Evolutionary conservation across 2,888 invertebrate species (phyloP).

Genomic region (Eupeodes latifasciatus): DNA sequence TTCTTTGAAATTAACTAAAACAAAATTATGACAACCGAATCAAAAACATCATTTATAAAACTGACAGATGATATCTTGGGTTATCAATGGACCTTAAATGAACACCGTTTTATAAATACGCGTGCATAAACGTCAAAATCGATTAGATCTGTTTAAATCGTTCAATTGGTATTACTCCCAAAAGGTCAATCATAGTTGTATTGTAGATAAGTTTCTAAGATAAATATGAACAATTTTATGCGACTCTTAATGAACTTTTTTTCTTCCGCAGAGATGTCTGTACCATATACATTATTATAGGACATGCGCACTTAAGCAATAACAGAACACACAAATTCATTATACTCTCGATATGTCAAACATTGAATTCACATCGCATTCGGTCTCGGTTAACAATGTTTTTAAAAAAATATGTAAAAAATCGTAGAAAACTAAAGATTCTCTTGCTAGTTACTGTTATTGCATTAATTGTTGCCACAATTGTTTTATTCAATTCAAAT

Average conservation of each 20-base stretch:
- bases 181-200: no score
- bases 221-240: neutral
- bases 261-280: conserved; percentile 18
- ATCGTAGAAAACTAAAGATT: conserved; percentile 82
- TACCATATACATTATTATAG: conserved; percentile 26
- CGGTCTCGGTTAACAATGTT: conserved; percentile 79
- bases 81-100: no score
- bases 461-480: conserved; percentile 81
- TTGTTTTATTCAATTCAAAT: conserved; percentile 81
- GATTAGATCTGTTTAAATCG: no score
- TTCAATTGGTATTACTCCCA: no score
- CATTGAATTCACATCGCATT: conserved; percentile 65
- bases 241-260: neutral
- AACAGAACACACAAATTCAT: conserved; percentile 62
- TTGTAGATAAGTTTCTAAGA: neutral
- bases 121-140: no score
- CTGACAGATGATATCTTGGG: no score
- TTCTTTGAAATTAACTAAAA: no score
- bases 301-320: conserved; percentile 70
- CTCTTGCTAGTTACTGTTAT: conserved; percentile 81
- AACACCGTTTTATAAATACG: no score
- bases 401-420: conserved; percentile 83
- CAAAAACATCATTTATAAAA: no score
- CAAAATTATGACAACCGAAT: no score
- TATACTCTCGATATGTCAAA: conserved; percentile 68